Evolutionary conservation across 92 coral and sea anemone genomes (phyloP), one percentile per base, ranked within the genome.

Genomic region (Phenganax stokvisi): DNA sequence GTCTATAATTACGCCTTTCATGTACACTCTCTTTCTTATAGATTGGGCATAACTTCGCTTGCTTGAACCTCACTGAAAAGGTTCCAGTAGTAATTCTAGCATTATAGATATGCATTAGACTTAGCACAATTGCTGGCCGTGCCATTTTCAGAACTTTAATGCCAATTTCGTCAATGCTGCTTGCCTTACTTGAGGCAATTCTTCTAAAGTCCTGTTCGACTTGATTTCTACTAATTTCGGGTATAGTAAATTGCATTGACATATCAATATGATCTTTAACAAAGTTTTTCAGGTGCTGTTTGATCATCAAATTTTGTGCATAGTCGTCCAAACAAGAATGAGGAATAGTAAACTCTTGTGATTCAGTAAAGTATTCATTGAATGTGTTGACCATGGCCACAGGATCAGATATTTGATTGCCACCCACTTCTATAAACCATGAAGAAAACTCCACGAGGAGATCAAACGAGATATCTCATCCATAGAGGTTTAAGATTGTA

Each of bases 31-130:
- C 87, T 58, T 83, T 83, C 64, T 83, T 77, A 54, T 72, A 71
- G 37, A 87, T 51, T 15, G 85, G 85, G 16, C 75, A 68, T 60
- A 86, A 66, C 74, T 73, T 85, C 44, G 88, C 88, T 73, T 51
- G 59, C 54, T 85, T 85, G 27, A 85, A 80, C 7, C 37, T 61
- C n/a, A 10, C 57, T 3, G 89, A 86, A 52, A 86, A 80, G 15
- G 58, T 30, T 10, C 79, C 86, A 13, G 27, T 66, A 8, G 10
- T 13, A 61, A 81, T 82, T 16, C 59, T 82, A 11, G 86, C 44
- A 60, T 82, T 86, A 54, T 75, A 87, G 30, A 83, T 79, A 68
- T 83, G 56, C 20, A 17, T 56, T 10, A 87, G 76, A 63, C 84
- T 77, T 77, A 74, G 56, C 47, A 64, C 71, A 64, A 64, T 64